Evolutionary conservation across 2,888 invertebrate species (phyloP), one percentile per base, ranked within the genome.

Genomic region (Cheilosia urbana): DNA sequence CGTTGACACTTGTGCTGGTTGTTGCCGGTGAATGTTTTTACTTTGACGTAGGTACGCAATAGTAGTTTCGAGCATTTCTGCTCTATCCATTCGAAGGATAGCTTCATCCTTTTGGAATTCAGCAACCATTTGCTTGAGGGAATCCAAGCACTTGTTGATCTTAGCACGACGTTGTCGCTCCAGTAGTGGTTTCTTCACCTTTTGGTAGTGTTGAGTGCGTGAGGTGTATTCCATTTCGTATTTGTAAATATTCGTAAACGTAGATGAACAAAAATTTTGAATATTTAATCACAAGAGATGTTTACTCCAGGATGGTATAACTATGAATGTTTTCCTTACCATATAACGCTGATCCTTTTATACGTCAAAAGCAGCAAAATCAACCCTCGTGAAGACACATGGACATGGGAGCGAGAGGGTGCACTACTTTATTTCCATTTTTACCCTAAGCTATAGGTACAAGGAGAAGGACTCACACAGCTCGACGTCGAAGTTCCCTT

Each of bases 131-230:
- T 97, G 96, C 92, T 97, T 97, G 76, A 97, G 94, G 90, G 97
- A 96, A 93, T 97, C 97, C 90, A 97, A 93, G 93, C 97, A 97
- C 89, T 96, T 95, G 93, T 97, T 97, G 93, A 97, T 97, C 91
- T 97, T 94, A 88, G 97, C 97, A 89, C 97, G 94, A 87, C 97
- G 94, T 92, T 97, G 97, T 89, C 97, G 94, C 93, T 97, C 97
- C 88, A 97, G 93, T 95, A 97, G 95, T 90, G 97, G 97, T 92
- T 97, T 97, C 96, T 97, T 97, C 91, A 97, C 96, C 95, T 97
- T 97, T 93, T 97, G 95, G 93, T 97, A 97, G 93, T 97, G 97
- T 93, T 97, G 97, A 91, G 97, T 97, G 92, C 97, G 95, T 87
- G 88, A 90, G 90, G 96, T 96, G 88, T 89, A 89, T 87, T 88